A percentile compares a stretch with the other conserved stretches of the same genome.
These are phyloP conservation scores for Polia nebulosa DNA, from an alignment of 2,888 invertebrate genomes.

Conservation along the genomic window DNA sequence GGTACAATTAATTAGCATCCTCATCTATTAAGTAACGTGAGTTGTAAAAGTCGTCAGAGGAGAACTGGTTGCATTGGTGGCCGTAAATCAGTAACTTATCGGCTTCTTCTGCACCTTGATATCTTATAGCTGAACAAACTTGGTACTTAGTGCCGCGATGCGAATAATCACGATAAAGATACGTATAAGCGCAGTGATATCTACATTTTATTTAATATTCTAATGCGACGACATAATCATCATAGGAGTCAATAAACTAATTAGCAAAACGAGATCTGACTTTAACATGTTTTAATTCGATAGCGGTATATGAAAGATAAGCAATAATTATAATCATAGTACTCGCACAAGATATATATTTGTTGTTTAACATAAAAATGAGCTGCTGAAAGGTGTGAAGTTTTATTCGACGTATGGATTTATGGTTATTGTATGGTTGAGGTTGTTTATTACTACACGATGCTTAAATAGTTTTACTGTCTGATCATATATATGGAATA, in stretches of 20 bases:
- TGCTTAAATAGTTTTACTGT: background rate
- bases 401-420: constrained; percentile 7
- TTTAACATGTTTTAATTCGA: constrained; percentile 21
- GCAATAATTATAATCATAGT: constrained; percentile 4
- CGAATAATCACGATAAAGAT: constrained; percentile 36
- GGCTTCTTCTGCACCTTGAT: constrained; percentile 45
- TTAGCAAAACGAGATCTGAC: constrained; percentile 27
- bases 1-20: constrained; percentile 44
- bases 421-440: constrained; percentile 20
- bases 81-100: constrained; percentile 53
- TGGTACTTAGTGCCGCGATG: constrained; percentile 29
- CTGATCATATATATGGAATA: background rate
- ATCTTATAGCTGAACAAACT: constrained; percentile 44
- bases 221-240: constrained; percentile 23
- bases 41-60: constrained; percentile 40
- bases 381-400: background rate
- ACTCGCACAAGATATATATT: constrained; percentile 4
- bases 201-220: constrained; percentile 42
- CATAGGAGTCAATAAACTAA: constrained; percentile 55
- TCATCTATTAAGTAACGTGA: constrained; percentile 48
- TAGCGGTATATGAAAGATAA: constrained; percentile 5
- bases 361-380: background rate
- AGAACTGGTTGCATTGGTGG: constrained; percentile 42
- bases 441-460: constrained; percentile 10
- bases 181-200: constrained; percentile 34